Conservation (phyloP, 2,113 vertebrate genomes). For the Sorex fumeus region DNA sequence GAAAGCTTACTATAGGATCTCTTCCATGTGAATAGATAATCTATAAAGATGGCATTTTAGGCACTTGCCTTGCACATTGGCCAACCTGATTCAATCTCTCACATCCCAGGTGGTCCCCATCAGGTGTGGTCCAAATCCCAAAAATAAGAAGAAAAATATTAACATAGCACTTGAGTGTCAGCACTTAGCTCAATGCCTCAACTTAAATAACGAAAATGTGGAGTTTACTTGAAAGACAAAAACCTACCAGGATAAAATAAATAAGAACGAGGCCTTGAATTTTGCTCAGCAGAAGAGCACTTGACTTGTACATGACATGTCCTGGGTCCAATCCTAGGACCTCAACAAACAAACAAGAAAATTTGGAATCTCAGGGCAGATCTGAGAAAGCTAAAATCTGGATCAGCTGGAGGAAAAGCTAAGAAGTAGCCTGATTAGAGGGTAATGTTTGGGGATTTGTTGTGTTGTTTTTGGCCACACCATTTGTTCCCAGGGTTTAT, state of each 20-base stretch:
- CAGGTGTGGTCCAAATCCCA: too few relatives aligned
- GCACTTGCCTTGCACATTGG: too few relatives aligned
- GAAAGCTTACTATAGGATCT: neutral
- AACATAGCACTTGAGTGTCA: neutral
- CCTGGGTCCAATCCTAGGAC: too few relatives aligned
- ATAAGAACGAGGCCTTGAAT: neutral
- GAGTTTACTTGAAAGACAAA: constrained; percentile 32
- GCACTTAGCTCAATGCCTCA: constrained; percentile 7
- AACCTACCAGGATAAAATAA: constrained; percentile 6
- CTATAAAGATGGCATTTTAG: neutral
- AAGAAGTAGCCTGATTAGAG: neutral
- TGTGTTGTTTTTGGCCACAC: too few relatives aligned
- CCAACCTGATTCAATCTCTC: too few relatives aligned
- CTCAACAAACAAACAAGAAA: neutral
- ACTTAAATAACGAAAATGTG: neutral
- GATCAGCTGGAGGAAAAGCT: neutral
- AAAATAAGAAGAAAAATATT: too few relatives aligned
- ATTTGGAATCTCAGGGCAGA: neutral
- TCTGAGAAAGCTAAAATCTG: neutral
- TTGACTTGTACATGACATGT: too few relatives aligned
- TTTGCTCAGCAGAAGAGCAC: too few relatives aligned
- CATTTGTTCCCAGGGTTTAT: too few relatives aligned
- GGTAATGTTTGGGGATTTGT: too few relatives aligned
- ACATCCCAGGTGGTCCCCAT: too few relatives aligned
- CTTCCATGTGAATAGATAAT: constrained; percentile 6